Evolutionary conservation across 2,113 vertebrate genomes (phyloP).

Genomic region (Barbus barbus): DNA sequence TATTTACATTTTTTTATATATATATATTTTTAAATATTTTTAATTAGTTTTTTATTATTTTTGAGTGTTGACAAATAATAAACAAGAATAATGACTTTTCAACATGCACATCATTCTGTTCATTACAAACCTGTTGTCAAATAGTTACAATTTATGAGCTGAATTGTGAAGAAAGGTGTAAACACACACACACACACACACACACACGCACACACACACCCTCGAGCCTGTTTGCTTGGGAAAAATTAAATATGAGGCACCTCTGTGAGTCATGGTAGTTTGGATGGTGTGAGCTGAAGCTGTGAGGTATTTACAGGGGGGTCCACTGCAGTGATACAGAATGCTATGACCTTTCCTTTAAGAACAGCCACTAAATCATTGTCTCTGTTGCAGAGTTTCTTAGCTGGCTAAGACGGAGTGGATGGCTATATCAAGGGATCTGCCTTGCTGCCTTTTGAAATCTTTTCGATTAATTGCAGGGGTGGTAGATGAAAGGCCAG

Average conservation of each 20-base stretch:
- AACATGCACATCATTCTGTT: neutral
- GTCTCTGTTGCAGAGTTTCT: conserved; percentile 62
- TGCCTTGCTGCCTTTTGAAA: conserved; percentile 66
- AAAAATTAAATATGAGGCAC: conserved; percentile 44
- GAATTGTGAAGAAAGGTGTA: neutral
- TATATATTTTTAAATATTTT: too few species aligned
- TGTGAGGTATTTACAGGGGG: conserved; percentile 56
- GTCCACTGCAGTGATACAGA: conserved; percentile 59
- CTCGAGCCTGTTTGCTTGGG: conserved; percentile 38
- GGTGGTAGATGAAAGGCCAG: conserved; percentile 63
- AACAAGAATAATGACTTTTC: neutral
- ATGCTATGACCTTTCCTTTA: conserved; percentile 69
- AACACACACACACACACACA: neutral
- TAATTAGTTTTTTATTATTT: neutral
- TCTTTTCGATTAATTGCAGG: conserved; percentile 73
- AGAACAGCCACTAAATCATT: conserved; percentile 66
- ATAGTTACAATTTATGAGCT: neutral
- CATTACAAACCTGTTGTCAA: neutral
- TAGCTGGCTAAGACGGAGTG: conserved; percentile 63
- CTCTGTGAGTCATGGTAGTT: conserved; percentile 26
- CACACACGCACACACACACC: neutral
- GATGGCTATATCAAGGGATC: conserved; percentile 70
- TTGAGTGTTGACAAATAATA: neutral
- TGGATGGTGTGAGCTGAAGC: conserved; percentile 31
- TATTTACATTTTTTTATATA: too few species aligned